Conservation (phyloP, 2,797 vertebrate genomes). For the Toxotes lorentzi region DNA sequence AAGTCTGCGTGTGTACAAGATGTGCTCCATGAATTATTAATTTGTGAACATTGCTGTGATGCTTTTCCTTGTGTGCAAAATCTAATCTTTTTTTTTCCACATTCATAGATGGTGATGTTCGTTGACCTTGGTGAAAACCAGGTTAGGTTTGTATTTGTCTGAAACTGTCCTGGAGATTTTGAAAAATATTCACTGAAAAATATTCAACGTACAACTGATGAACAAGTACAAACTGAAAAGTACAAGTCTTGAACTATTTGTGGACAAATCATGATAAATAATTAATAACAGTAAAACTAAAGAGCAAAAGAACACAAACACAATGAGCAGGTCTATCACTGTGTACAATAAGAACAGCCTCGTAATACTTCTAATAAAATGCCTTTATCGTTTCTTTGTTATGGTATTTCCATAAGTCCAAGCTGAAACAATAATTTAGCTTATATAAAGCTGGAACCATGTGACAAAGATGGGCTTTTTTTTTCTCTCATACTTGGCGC, state of each 20-base stretch:
- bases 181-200: neutral
- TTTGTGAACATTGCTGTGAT: constrained; percentile 35
- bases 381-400: constrained; percentile 48
- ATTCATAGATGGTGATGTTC: constrained; percentile 35
- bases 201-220: constrained; percentile 9
- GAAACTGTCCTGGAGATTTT: constrained; percentile 5
- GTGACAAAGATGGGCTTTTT: constrained; percentile 2
- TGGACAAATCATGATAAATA: constrained; percentile 35
- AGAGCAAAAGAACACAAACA: constrained; percentile 8
- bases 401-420: constrained; percentile 20
- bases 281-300: constrained; percentile 31
- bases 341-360: constrained; percentile 1
- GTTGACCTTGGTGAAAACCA: constrained; percentile 18
- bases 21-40: constrained; percentile 76
- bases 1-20: constrained; percentile 73
- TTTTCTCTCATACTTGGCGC: constrained; percentile 10
- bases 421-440: neutral
- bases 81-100: constrained; percentile 31
- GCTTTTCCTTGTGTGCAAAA: constrained; percentile 20
- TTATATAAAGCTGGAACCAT: constrained; percentile 12
- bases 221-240: neutral
- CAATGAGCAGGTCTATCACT: constrained; percentile 14
- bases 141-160: neutral
- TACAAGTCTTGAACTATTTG: constrained; percentile 16
- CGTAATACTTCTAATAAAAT: constrained; percentile 37